Percentiles rank a stretch among this genome's conserved stretches.
Conservation (phyloP, 2,113 vertebrate genomes). For the Orcinus orca region DNA sequence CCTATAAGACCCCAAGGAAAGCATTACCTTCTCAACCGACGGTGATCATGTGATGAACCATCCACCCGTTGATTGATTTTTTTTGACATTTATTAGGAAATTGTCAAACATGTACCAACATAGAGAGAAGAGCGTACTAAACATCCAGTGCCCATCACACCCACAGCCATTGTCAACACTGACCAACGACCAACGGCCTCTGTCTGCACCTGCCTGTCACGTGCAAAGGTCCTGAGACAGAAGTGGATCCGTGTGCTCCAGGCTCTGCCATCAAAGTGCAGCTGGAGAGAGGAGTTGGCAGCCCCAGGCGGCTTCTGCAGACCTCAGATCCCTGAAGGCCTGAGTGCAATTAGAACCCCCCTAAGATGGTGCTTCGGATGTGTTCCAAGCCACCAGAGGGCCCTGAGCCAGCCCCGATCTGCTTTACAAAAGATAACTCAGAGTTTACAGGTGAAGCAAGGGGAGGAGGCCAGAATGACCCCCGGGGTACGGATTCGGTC, state of each 20-base stretch:
- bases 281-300: neutral
- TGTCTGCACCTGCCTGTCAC: neutral
- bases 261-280: neutral
- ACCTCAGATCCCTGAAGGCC: neutral
- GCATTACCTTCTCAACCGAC: neutral
- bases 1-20: neutral
- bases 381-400: neutral
- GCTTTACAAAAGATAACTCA: neutral
- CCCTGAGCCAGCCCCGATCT: neutral
- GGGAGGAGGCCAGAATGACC: neutral
- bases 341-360: neutral
- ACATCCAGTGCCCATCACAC: rapidly evolving
- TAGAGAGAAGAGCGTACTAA: neutral
- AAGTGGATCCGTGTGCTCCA: neutral
- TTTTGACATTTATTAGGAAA: neutral
- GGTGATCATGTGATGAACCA: rapidly evolving
- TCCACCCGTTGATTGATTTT: neutral
- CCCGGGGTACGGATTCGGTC: neutral
- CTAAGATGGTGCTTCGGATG: neutral
- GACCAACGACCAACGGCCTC: rapidly evolving
- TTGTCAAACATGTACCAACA: rapidly evolving
- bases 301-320: neutral
- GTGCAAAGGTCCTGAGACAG: neutral
- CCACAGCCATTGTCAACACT: rapidly evolving
- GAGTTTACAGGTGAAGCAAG: neutral